These are phyloP conservation scores for Vannuccia rotundouncinata DNA, from an alignment of 2,888 invertebrate genomes.

Conservation along the genomic window DNA sequence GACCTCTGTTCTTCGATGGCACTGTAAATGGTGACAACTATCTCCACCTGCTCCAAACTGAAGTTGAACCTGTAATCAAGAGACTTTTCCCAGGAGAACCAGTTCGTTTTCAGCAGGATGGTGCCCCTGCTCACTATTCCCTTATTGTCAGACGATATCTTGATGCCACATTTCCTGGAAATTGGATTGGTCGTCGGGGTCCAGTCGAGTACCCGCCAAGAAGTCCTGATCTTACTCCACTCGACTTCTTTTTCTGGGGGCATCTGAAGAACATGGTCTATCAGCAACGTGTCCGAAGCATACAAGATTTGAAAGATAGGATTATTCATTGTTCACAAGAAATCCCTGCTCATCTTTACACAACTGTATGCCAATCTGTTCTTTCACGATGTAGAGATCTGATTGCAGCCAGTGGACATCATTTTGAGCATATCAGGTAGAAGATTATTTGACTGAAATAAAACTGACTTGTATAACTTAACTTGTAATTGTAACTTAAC, in stretches of 20 bases:
- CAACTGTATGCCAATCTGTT: constrained; percentile 14
- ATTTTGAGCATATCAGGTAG: constrained; percentile 12
- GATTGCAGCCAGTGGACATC: constrained; percentile 4
- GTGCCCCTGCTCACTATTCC: constrained; percentile 14
- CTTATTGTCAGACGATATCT: constrained; percentile 4
- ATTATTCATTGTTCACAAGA: constrained; percentile 7
- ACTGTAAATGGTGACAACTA: not conserved
- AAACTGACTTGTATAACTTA: not conserved
- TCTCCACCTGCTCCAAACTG: constrained; percentile 9
- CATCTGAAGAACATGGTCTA: not conserved
- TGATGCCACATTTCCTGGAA: constrained; percentile 15
- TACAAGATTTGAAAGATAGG: constrained; percentile 14
- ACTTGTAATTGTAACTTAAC: not conserved
- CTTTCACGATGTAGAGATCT: constrained; percentile 15
- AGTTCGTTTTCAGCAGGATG: constrained; percentile 23
- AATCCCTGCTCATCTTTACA: constrained; percentile 10
- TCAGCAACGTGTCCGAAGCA: not conserved
- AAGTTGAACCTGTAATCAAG: not conserved
- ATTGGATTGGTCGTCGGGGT: constrained; percentile 15
- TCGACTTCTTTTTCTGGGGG: not conserved
- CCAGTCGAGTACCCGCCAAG: not conserved
- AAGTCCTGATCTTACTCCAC: not conserved
- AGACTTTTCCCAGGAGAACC: not conserved
- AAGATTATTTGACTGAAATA: not conserved
- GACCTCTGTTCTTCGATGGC: constrained; percentile 3